Evolutionary conservation across 2,113 vertebrate genomes (phyloP), one percentile per base, ranked within the genome.

Genomic region (Hippocampus guttulatus): DNA sequence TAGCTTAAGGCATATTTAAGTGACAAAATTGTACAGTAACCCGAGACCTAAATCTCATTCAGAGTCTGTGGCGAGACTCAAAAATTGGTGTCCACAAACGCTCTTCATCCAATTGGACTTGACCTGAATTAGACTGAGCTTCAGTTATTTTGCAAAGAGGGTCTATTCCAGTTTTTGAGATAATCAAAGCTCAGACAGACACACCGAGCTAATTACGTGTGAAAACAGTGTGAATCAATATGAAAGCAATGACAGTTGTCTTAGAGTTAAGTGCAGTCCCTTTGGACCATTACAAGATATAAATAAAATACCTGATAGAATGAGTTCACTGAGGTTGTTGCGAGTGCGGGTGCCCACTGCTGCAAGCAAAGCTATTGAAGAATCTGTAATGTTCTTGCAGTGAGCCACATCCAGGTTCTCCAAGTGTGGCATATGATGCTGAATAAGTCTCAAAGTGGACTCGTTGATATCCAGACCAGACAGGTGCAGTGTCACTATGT

Each of bases 341-440:
- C 96, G 94, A 0, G 93, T 98, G 89, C 94, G 95, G 23, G 95
- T 95, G 67, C 97, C 97, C 4, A 93, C 90, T 2, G 96, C 93
- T 0, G 97, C 95, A 81, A 99, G 92, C 64, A 98, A 87, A 74
- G 95, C 93, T 75, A 96, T 89, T 27, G 94, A 98, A 69, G 96
- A 94, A 83, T 99, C 97, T 0, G 93, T 93, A 62, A 99, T 81
- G 83, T 94, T 90, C 79, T 90, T 95, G 90, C 97, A 99, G 91
- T 98, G 96, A 76, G 95, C 94, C 82, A 98, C 92, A 90, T 98
- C 97, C 51, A 99, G 93, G 73, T 93, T 91, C 84, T 94, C 93
- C 84, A 99, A 92, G 85, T 94, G 92, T 68, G 96, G 95, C 95
- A 97, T 96, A 82, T 98, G 95, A 72, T 95, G 94, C 81, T 96